Conservation (phyloP, 2,797 vertebrate species). For the Sebastolobus alascanus region DNA sequence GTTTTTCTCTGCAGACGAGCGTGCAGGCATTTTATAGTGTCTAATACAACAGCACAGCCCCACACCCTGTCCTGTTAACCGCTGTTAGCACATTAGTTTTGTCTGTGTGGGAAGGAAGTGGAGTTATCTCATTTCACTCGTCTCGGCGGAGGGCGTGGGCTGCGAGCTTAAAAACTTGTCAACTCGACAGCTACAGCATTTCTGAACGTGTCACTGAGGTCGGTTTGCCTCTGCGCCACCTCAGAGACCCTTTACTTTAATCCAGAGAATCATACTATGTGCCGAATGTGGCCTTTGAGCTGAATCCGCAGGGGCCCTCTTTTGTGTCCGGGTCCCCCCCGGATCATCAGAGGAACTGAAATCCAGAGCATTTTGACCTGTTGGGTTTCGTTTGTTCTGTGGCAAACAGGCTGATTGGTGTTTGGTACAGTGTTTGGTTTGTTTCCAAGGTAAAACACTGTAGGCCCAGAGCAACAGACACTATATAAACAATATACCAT, state of each 20-base stretch:
- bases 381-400: conserved; percentile 46
- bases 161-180: conserved; percentile 36
- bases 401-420: conserved; percentile 20
- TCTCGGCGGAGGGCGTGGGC: conserved; percentile 40
- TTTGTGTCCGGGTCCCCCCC: conserved; percentile 37
- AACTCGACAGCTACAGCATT: conserved; percentile 25
- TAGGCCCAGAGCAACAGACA: neutral
- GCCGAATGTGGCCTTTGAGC: conserved; percentile 55
- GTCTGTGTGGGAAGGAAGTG: conserved; percentile 67
- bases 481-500: neutral
- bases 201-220: conserved; percentile 45
- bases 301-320: conserved; percentile 39
- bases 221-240: conserved; percentile 20
- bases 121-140: conserved; percentile 62
- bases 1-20: conserved; percentile 29
- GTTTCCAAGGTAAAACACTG: conserved; percentile 2
- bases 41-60: conserved; percentile 30
- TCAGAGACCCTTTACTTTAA: conserved; percentile 12
- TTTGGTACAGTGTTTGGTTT: conserved; percentile 22
- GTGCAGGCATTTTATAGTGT: conserved; percentile 29
- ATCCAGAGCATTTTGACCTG: conserved; percentile 50
- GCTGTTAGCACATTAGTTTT: conserved; percentile 52
- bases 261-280: conserved; percentile 27
- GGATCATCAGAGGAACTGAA: conserved; percentile 53
- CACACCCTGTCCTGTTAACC: conserved; percentile 61